These are phyloP conservation scores for Tinamus guttatus DNA, from an alignment of 2,113 vertebrate genomes.

Conservation along the genomic window DNA sequence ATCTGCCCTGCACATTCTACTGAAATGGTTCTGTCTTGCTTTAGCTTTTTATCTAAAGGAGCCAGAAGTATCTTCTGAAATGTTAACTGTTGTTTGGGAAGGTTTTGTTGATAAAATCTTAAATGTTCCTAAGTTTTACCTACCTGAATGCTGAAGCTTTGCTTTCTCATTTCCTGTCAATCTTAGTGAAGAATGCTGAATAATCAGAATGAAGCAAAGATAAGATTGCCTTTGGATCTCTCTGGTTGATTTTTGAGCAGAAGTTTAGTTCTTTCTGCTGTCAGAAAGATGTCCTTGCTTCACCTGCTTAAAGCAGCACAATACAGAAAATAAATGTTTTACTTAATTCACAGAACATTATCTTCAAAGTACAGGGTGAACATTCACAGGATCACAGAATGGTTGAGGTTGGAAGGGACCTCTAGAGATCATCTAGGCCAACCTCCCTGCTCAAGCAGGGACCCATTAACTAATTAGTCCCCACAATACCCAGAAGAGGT, in stretches of 20 bases:
- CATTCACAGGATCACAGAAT: too few relatives aligned
- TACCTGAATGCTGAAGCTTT: background rate
- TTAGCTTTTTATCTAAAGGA: background rate
- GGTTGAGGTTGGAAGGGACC: too few relatives aligned
- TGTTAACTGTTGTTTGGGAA: background rate
- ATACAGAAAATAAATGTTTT: background rate
- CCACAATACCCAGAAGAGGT: background rate
- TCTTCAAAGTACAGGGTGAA: background rate
- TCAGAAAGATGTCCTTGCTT: slow-evolving; percentile 27
- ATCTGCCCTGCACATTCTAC: background rate
- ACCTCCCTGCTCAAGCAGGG: too few relatives aligned
- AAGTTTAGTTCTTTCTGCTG: slow-evolving; percentile 10
- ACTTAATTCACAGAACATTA: background rate
- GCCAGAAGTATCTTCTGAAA: background rate
- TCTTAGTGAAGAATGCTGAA: slow-evolving; percentile 30
- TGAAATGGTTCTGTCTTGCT: background rate
- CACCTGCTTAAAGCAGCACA: background rate
- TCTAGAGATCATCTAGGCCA: too few relatives aligned
- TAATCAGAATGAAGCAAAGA: slow-evolving; percentile 36
- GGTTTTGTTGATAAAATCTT: background rate
- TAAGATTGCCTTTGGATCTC: slow-evolving; percentile 15
- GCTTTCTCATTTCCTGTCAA: slow-evolving; percentile 37
- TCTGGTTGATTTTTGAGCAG: slow-evolving; percentile 40
- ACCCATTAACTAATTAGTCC: background rate
- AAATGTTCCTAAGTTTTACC: background rate